Conservation (phyloP, 2,113 vertebrate species). For the Corythornis madagascariensis region DNA sequence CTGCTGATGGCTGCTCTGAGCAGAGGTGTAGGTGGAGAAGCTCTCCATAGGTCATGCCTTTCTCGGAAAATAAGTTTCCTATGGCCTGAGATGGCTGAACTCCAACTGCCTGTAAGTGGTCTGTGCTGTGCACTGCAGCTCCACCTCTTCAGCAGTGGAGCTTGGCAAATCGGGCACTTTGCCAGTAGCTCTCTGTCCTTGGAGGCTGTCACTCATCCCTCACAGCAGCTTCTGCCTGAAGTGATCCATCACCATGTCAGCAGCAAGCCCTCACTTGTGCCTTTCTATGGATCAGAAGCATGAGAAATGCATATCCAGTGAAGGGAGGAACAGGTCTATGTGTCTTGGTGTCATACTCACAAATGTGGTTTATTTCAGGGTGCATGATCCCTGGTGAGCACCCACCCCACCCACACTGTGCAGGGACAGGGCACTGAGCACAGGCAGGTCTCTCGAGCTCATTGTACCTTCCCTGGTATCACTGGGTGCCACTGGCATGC, state of each 20-base stretch:
- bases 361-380: background rate
- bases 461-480: background rate
- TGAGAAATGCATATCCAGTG: background rate
- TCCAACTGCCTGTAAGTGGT: background rate
- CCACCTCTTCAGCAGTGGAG: background rate
- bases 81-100: background rate
- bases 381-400: background rate
- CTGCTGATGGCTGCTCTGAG: background rate
- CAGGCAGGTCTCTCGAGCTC: background rate
- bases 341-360: background rate
- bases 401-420: fast-evolving
- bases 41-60: background rate
- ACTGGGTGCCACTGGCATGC: background rate
- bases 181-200: background rate
- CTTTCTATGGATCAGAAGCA: background rate
- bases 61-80: background rate
- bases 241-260: background rate
- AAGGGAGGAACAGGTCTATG: background rate
- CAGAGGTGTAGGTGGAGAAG: background rate
- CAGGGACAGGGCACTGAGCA: background rate
- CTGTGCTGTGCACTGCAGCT: background rate
- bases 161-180: background rate
- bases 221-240: background rate
- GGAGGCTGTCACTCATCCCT: constrained; percentile 26
- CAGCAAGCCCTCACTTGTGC: constrained; percentile 19